phyloP scores from a whole-genome alignment of 1,140 invertebrate species.

The Holotrichia oblita region DNA sequence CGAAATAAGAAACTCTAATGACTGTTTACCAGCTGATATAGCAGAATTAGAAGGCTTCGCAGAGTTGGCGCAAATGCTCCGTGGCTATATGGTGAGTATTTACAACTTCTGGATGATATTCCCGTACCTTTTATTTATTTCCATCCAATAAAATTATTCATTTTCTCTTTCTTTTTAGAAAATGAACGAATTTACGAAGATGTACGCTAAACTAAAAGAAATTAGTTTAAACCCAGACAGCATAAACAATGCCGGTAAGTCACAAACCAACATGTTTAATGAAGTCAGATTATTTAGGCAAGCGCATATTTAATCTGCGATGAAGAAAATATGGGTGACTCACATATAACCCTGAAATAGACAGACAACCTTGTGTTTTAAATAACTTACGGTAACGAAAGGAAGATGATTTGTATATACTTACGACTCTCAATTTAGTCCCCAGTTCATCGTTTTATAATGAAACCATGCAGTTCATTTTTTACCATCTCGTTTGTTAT shows the following conservation, averaged over 20 bases:
- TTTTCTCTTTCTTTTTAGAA: conserved; percentile 62
- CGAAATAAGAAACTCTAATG: conserved; percentile 80
- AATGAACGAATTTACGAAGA: conserved; percentile 82
- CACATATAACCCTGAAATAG: conserved; percentile 24
- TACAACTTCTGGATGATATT: not conserved
- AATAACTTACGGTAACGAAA: conserved; percentile 11
- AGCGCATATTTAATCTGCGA: not conserved
- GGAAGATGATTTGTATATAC: conserved; percentile 31
- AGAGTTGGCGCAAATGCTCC: conserved; percentile 75
- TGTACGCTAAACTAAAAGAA: conserved; percentile 85
- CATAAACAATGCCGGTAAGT: conserved; percentile 62
- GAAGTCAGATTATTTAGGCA: conserved; percentile 2
- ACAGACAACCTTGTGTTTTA: conserved; percentile 36
- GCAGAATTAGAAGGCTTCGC: conserved; percentile 77
- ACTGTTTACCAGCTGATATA: conserved; percentile 81
- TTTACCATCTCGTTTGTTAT: not conserved
- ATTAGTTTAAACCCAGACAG: conserved; percentile 68
- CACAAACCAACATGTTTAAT: not conserved
- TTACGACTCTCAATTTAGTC: not conserved
- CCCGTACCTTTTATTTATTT: too few species aligned
- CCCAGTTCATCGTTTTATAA: not conserved
- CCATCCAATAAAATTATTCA: conserved; percentile 9
- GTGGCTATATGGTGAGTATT: conserved; percentile 75
- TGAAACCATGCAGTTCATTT: not conserved
- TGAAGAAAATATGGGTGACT: conserved; percentile 29